phyloP scores from a whole-genome alignment of 2,888 invertebrate genomes.

The Cephus sareptanus region DNA sequence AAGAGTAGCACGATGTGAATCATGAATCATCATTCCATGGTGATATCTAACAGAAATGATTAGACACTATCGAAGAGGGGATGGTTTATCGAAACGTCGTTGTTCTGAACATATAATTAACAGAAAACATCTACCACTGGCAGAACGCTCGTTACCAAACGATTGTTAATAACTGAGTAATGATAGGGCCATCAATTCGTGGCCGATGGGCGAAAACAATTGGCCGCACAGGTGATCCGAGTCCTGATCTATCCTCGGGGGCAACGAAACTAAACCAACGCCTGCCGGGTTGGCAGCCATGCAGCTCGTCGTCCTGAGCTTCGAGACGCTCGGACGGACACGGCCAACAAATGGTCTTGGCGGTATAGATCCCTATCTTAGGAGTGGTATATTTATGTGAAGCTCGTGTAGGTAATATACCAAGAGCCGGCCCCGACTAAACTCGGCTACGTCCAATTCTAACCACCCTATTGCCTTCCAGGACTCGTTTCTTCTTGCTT shows the following conservation, averaged over 20 bases:
- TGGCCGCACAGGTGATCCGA: background rate
- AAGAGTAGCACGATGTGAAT: background rate
- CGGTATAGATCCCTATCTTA: conserved; percentile 58
- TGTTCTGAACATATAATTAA: background rate
- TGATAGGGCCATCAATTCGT: background rate
- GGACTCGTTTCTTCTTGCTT: conserved; percentile 13
- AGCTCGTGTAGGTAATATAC: conserved; percentile 55
- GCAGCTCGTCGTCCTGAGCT: conserved; percentile 10
- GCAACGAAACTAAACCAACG: conserved; percentile 3
- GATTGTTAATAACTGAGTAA: conserved; percentile 4
- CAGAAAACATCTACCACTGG: background rate
- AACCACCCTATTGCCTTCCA: conserved; percentile 17
- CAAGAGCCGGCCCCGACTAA: conserved; percentile 34
- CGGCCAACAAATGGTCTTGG: conserved; percentile 61
- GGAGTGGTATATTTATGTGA: conserved; percentile 60
- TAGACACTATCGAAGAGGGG: background rate
- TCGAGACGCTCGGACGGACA: conserved; percentile 43
- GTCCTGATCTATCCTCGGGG: background rate
- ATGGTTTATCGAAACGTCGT: background rate
- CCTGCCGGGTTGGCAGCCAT: conserved; percentile 34
- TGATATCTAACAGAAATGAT: background rate
- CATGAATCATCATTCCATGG: background rate
- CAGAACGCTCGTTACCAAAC: background rate
- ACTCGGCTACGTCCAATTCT: conserved; percentile 9
- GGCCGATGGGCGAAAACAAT: conserved; percentile 1